Base-by-base conservation (phyloP, 2,888 invertebrate genomes). In the Thyatira batis region DNA sequence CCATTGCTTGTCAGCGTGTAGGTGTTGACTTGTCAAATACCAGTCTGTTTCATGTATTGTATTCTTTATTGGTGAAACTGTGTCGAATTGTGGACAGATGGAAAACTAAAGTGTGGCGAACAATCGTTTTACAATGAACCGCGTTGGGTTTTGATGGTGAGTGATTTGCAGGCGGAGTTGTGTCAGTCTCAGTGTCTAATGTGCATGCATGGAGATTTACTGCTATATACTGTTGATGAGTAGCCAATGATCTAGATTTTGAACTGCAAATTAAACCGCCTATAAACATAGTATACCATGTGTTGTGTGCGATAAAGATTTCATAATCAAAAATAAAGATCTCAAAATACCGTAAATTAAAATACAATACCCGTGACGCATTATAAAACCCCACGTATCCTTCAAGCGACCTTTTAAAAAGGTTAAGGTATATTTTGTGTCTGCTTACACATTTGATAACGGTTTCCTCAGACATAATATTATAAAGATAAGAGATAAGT, bases 51-150 rank as follows among this genome's bases (percentile, higher is more conserved):
- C 17, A 39, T 39, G 39, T 39, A 39, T 39, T 39, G 39, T 39
- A 8, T 39, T 39, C 39, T 27, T 46, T 48, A 48, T 48, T 27
- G 28, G 20, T 27, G 48, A 48, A 17, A 48, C 48, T 27, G 21
- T 28, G 28, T 20, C 27, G 17, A 21, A 48, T 48, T 27, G 9
- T 20, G n/a, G 27, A 48, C 20, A 27, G 17, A 48, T 27, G 48
- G 39, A 39, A 39, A 39, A 39, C 39, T 39, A 39, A 39, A 39
- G 39, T 39, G 39, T 17, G 17, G 17, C 17, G 39, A 39, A 39
- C 39, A 39, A 39, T 17, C 39, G 39, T 39, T 39, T 39, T 8
- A 39, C 39, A 11, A 39, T 39, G 39, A 17, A 39, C 17, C 8
- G 6, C 39, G 11, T 33, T n/a, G 17, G 17, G 6, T 39, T 17